phyloP scores from a whole-genome alignment of 2,888 invertebrate genomes.

The Rhingia rostrata region DNA sequence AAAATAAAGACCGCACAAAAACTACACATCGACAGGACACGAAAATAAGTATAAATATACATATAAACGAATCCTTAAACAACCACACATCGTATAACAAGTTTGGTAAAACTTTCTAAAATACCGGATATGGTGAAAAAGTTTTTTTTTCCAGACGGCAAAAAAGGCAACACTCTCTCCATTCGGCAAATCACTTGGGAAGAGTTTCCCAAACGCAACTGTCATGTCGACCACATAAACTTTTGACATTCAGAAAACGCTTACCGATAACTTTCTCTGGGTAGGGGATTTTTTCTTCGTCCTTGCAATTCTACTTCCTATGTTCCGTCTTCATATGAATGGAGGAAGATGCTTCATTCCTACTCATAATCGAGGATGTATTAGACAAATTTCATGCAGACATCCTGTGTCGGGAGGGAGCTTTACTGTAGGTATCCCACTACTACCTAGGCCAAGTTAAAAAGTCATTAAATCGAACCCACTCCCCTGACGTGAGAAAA shows the following conservation, averaged over 20 bases:
- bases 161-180: background rate
- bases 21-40: background rate
- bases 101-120: constrained; percentile 56
- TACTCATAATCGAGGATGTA: constrained; percentile 33
- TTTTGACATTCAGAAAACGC: constrained; percentile 64
- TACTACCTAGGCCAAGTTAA: constrained; percentile 34
- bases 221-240: constrained; percentile 67
- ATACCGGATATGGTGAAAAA: constrained; percentile 45
- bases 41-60: background rate
- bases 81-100: constrained; percentile 58
- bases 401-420: constrained; percentile 1
- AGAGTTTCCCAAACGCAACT: constrained; percentile 61
- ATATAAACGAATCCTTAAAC: constrained; percentile 6
- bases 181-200: constrained; percentile 52
- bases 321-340: background rate
- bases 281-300: no score
- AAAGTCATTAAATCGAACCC: constrained; percentile 55
- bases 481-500: no score
- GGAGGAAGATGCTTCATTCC: background rate
- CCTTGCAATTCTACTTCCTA: no score
- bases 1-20: constrained; percentile 41
- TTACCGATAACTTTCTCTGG: constrained; percentile 48
- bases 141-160: constrained; percentile 26
- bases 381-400: constrained; percentile 31
- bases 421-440: background rate